Evolutionary conservation across 2,888 invertebrate species (phyloP), one percentile per base, ranked within the genome.

Genomic region (Prionchulus punctatus): DNA sequence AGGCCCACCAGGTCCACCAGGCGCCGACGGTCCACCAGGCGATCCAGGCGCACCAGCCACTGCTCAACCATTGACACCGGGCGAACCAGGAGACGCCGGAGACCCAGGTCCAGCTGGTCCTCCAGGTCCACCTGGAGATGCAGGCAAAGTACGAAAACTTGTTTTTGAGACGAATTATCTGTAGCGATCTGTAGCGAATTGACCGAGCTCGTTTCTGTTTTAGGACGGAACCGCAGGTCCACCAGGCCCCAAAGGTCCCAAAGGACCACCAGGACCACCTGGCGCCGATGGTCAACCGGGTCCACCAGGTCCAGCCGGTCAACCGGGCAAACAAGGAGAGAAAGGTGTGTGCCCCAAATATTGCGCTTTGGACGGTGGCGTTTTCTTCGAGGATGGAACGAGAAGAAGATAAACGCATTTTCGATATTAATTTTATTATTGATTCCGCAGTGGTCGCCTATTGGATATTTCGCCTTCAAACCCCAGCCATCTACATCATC

Each of bases 301-400:
- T 7, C 18, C 12, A n/a, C 45, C 45, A 23, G 45, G 45, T 23
- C 45, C 45, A n/a, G 18, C 45, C 23, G 45, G 45, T n/a, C 45
- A 12, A n/a, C 45, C 45, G 12, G 45, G 45, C 7, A 4, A 12
- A n/a, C 45, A 12, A 7, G 45, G 45, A 12, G 45, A 45, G 4
- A 23, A 12, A 12, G 45, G 45, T n/a, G 23, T n/a, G 23, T 12
- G 12, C 12, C 47, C 23, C 50, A 49, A 28, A 28, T 49, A 49
- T 49, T 49, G 50, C 50, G 50, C 50, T 15, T 18, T 30, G 12
- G 50, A 49, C 21, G 50, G 50, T 12, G 50, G 50, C 30, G 23
- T 49, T 12, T 49, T 49, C 30, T 49, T 49, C 50, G 50, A 49
- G 28, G 50, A 49, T 23, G 50, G 50, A 4, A 49, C 50, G 30